Percentiles rank a stretch among this genome's conserved stretches.
These are phyloP conservation scores for Ernsta delagoae DNA, from an alignment of 2,888 invertebrate species.

Conservation along the genomic window DNA sequence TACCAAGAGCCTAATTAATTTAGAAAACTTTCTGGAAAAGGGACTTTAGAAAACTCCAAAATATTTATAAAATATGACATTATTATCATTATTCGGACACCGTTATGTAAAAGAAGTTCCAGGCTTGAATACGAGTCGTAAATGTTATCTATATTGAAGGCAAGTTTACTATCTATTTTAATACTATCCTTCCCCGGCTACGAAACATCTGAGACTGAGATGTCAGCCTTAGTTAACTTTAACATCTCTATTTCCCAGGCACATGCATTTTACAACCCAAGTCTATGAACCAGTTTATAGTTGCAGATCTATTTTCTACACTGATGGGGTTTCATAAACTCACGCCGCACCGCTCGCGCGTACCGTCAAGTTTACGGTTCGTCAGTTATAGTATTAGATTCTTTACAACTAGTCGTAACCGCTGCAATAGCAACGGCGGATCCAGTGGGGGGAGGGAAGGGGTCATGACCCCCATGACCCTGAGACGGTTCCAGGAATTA, in stretches of 20 bases:
- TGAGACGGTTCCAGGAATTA: too few species aligned
- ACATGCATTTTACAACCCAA: background rate
- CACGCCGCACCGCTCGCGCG: background rate
- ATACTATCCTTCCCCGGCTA: background rate
- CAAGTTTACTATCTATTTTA: background rate
- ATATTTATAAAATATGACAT: too few species aligned
- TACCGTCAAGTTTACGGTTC: background rate
- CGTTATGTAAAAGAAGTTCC: too few species aligned
- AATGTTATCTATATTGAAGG: too few species aligned
- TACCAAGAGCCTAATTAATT: too few species aligned
- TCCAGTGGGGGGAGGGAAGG: too few species aligned
- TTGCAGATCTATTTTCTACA: background rate
- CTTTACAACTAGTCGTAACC: slow-evolving; percentile 5
- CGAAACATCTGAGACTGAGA: background rate
- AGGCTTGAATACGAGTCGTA: too few species aligned
- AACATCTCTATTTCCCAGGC: background rate
- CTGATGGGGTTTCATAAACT: slow-evolving; percentile 5
- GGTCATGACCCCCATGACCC: too few species aligned
- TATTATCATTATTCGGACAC: too few species aligned
- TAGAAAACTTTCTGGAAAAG: too few species aligned
- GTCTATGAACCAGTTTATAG: slow-evolving; percentile 6
- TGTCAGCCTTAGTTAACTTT: background rate
- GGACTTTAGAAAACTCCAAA: too few species aligned
- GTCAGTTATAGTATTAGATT: slow-evolving; percentile 1
- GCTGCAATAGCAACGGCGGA: too few species aligned